These are phyloP conservation scores for Tryphoninae sp. DNA, from an alignment of 2,888 invertebrate genomes.

Conservation along the genomic window DNA sequence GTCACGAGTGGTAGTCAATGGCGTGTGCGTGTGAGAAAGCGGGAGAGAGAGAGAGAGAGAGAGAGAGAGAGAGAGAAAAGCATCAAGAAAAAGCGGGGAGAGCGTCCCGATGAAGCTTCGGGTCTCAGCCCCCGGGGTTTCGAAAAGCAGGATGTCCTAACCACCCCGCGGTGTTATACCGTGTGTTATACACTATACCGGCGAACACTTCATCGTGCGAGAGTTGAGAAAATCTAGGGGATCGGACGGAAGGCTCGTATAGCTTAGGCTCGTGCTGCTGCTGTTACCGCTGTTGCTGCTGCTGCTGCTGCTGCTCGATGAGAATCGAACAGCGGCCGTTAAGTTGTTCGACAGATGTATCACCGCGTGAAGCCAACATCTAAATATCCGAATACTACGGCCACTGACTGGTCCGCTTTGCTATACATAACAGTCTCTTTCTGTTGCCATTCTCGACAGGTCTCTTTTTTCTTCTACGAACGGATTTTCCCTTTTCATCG, in stretches of 20 bases:
- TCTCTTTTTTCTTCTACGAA: conserved; percentile 52
- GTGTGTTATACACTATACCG: conserved; percentile 49
- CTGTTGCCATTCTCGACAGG: conserved; percentile 50
- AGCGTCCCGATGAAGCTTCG: conserved; percentile 30
- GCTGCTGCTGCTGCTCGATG: conserved; percentile 48
- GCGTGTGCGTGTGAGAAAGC: conserved; percentile 13
- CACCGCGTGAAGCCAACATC: conserved; percentile 78
- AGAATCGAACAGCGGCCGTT: conserved; percentile 74
- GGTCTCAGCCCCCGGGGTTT: conserved; percentile 70
- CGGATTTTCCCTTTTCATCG: neutral
- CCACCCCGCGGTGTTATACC: conserved; percentile 72
- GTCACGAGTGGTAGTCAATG: conserved; percentile 13
- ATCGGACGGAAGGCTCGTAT: conserved; percentile 30
- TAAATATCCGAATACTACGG: conserved; percentile 72
- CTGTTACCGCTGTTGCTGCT: conserved; percentile 4
- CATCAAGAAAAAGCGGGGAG: conserved; percentile 24
- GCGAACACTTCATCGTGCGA: conserved; percentile 62
- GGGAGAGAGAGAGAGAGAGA: conserved; percentile 31
- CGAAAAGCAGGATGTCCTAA: conserved; percentile 70
- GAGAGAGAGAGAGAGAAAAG: conserved; percentile 32
- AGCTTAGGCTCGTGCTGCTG: conserved; percentile 50
- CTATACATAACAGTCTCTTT: conserved; percentile 31
- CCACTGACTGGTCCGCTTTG: conserved; percentile 42
- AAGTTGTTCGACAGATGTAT: conserved; percentile 80
- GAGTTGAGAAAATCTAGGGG: conserved; percentile 33